A percentile compares a stretch with the other conserved stretches of the same genome.
Evolutionary conservation across 2,888 invertebrate species (phyloP).

Genomic region (Mactromeris polynyma): DNA sequence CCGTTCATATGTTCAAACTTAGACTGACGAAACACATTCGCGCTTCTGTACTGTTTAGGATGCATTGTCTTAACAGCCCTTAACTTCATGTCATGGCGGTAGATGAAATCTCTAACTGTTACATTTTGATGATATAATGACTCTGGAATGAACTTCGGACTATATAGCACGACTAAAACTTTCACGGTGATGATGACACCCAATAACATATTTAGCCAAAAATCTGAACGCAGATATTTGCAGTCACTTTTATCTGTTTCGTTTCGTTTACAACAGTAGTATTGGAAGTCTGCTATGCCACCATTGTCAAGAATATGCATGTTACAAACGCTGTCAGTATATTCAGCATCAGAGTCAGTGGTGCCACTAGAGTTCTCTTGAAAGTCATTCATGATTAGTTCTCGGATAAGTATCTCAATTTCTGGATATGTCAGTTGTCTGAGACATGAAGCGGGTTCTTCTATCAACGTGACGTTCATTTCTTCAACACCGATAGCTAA

Average conservation of each 20-base stretch:
- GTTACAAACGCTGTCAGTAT: background rate
- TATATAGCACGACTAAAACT: constrained; percentile 4
- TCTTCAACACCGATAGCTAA: constrained; percentile 75
- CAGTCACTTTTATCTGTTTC: background rate
- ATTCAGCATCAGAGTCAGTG: background rate
- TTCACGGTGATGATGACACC: background rate
- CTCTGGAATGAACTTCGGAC: constrained; percentile 24
- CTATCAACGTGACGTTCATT: constrained; percentile 71
- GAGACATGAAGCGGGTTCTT: constrained; percentile 75
- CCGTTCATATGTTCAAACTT: constrained; percentile 15
- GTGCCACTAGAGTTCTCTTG: background rate
- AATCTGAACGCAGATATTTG: background rate
- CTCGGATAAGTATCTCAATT: constrained; percentile 45
- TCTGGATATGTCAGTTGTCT: constrained; percentile 34
- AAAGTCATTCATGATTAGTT: constrained; percentile 73
- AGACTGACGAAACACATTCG: background rate
- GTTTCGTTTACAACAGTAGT: background rate
- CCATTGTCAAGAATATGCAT: background rate
- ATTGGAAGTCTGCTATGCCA: constrained; percentile 6
- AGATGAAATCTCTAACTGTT: background rate
- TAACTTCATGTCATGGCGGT: background rate
- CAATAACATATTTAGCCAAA: background rate
- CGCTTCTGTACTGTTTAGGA: background rate
- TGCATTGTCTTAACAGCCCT: background rate
- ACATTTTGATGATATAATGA: background rate